Base-by-base conservation (phyloP, 2,888 invertebrate genomes). In the Ditylenchus weischeri region DNA sequence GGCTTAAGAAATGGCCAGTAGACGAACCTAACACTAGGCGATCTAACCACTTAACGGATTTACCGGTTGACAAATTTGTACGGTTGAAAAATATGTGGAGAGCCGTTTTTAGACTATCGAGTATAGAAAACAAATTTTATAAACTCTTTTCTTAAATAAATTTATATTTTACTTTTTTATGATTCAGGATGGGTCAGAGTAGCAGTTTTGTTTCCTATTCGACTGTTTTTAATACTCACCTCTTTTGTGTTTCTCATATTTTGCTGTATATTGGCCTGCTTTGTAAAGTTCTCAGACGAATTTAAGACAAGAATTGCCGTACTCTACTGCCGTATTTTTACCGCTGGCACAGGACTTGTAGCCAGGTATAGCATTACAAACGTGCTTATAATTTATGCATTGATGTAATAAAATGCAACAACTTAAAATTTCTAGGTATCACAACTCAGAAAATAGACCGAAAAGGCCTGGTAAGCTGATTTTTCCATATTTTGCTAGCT, bases 161-260 rank as follows among this genome's bases (percentile, higher is more conserved):
- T 38, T 57, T 50, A 1, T n/a, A n/a, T 48, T 62, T 74, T 69
- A 72, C 75, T 75, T 58, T 59, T 75, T 15, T 62, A 29, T 29
- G 5, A 29, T 29, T 29, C 2, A 29, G 29, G 29, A 29, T 29
- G 29, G 15, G 43, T 43, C 15, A 43, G 43, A 43, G 43, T 43
- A 8, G 43, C 62, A n/a, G 70, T 78, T 57, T 68, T 76, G 10
- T 68, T 79, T 50, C 78, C 77, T 0, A 65, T 78, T 19, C 70
- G 78, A 19, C 11, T 78, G 29, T 58, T 68, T 18, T 69, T 79
- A 8, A 66, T 78, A 57, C 21, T 73, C 21, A 69, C 75, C 11
- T 79, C 79, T 10, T 79, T 79, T 57, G 72, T 72, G 21, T 78
- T 73, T 66, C 74, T 78, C n/a, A 68, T 71, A 11, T 50, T 75